Percentiles rank a stretch among this genome's conserved stretches.
phyloP scores from a whole-genome alignment of 2,888 invertebrate species.

The Microchrysa polita region DNA sequence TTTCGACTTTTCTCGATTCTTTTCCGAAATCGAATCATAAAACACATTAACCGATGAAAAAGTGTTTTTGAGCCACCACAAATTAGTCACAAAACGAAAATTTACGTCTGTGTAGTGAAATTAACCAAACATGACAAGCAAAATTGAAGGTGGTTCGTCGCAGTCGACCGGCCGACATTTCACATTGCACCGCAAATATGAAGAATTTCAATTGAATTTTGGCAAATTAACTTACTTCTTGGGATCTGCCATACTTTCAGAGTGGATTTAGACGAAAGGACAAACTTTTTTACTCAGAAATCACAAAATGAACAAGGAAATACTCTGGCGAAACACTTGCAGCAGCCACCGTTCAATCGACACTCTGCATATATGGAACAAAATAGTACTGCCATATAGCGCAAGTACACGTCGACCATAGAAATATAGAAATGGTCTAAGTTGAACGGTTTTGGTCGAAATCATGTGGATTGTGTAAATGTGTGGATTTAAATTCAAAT shows the following conservation, averaged over 20 bases:
- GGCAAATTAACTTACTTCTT: constrained; percentile 60
- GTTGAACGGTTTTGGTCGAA: constrained; percentile 8
- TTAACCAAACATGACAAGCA: constrained; percentile 51
- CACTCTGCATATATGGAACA: constrained; percentile 24
- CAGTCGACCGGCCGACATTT: constrained; percentile 46
- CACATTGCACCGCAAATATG: constrained; percentile 34
- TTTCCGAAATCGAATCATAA: too few species aligned
- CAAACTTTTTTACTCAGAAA: constrained; percentile 39
- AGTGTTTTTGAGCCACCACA: background rate
- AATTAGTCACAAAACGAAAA: background rate
- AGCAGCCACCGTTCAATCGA: constrained; percentile 41
- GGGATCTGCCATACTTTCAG: constrained; percentile 60
- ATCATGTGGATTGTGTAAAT: background rate
- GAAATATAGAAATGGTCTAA: constrained; percentile 21
- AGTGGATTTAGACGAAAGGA: background rate
- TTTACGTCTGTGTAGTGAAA: background rate
- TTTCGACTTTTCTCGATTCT: background rate
- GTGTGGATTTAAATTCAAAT: background rate
- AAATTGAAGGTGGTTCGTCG: constrained; percentile 47
- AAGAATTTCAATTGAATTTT: constrained; percentile 26
- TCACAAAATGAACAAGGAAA: constrained; percentile 25
- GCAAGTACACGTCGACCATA: constrained; percentile 39
- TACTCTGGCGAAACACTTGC: constrained; percentile 1
- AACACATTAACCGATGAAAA: background rate
- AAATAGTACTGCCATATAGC: constrained; percentile 26